A percentile compares a stretch with the other conserved stretches of the same genome.
phyloP scores from a whole-genome alignment of 2,888 invertebrate genomes.

The Arrhopalites spinosus region DNA sequence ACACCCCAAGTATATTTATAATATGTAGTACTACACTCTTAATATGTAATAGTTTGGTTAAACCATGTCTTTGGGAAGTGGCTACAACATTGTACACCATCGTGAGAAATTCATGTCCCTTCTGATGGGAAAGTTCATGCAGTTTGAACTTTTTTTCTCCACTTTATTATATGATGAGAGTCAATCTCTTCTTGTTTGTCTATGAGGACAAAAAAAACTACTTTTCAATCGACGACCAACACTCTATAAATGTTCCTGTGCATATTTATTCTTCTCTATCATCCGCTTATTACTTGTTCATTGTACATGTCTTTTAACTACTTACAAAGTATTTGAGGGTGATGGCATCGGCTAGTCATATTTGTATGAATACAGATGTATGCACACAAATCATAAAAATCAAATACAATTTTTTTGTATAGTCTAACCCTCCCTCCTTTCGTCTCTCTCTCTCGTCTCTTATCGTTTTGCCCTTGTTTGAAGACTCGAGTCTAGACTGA shows the following conservation, averaged over 20 bases:
- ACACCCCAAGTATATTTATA: too few relatives aligned
- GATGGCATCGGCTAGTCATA: too few relatives aligned
- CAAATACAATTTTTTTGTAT: not conserved
- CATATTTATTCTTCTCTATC: not conserved
- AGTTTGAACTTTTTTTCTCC: not conserved
- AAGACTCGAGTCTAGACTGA: not conserved
- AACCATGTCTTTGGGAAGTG: slow-evolving; percentile 3
- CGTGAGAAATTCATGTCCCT: slow-evolving; percentile 32
- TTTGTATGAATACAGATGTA: too few relatives aligned
- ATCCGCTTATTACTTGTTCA: not conserved
- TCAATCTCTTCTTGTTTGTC: slow-evolving; percentile 1
- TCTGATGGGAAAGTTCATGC: slow-evolving; percentile 27
- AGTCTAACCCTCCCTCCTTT: not conserved
- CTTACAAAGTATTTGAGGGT: not conserved
- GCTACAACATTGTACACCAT: not conserved
- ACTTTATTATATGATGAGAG: slow-evolving; percentile 1
- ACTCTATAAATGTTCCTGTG: not conserved
- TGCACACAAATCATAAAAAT: too few relatives aligned
- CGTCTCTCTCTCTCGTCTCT: not conserved
- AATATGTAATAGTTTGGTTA: too few relatives aligned
- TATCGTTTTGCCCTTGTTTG: too few relatives aligned
- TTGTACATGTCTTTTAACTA: not conserved
- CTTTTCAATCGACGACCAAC: slow-evolving; percentile 23
- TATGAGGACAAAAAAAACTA: not conserved
- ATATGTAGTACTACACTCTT: not conserved